Percentiles rank a stretch among this genome's conserved stretches.
Evolutionary conservation across 2,797 vertebrate genomes (phyloP).

Genomic region (Enteromius treurensis): DNA sequence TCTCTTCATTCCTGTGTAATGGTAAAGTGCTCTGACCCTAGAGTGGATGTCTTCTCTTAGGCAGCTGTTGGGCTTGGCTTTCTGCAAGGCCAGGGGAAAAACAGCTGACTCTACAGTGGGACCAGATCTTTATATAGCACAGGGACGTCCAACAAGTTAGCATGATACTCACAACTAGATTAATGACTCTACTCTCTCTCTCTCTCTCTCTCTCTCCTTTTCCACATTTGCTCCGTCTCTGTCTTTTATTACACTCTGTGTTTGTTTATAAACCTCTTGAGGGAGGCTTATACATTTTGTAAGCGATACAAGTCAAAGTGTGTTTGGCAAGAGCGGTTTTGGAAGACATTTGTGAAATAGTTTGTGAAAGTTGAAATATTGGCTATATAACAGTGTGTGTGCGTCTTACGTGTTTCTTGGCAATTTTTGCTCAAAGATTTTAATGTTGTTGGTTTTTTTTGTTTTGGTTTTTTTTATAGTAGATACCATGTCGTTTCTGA

Average conservation of each 20-base stretch:
- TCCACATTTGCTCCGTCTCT: background rate
- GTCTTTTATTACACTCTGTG: background rate
- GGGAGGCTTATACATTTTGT: constrained; percentile 15
- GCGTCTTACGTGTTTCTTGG: background rate
- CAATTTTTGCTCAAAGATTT: background rate
- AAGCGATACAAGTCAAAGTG: background rate
- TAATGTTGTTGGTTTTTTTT: too few species aligned
- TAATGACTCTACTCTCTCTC: constrained; percentile 56
- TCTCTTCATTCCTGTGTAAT: constrained; percentile 23
- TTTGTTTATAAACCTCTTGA: constrained; percentile 28
- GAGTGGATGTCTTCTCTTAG: constrained; percentile 28
- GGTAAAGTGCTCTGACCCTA: constrained; percentile 27
- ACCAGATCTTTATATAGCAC: constrained; percentile 62
- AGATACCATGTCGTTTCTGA: background rate
- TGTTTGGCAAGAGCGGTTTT: background rate
- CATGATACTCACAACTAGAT: constrained; percentile 40
- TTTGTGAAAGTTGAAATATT: background rate
- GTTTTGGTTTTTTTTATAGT: background rate
- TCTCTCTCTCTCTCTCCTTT: constrained; percentile 15
- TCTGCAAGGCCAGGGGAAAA: constrained; percentile 68
- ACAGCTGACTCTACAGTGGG: constrained; percentile 61
- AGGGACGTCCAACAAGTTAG: constrained; percentile 45
- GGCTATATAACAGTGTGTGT: background rate
- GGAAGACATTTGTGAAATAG: constrained; percentile 6
- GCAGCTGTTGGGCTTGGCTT: constrained; percentile 57